A percentile compares a stretch with the other conserved stretches of the same genome.
phyloP scores from a whole-genome alignment of 2,888 invertebrate species.

The Pheosia gnoma region DNA sequence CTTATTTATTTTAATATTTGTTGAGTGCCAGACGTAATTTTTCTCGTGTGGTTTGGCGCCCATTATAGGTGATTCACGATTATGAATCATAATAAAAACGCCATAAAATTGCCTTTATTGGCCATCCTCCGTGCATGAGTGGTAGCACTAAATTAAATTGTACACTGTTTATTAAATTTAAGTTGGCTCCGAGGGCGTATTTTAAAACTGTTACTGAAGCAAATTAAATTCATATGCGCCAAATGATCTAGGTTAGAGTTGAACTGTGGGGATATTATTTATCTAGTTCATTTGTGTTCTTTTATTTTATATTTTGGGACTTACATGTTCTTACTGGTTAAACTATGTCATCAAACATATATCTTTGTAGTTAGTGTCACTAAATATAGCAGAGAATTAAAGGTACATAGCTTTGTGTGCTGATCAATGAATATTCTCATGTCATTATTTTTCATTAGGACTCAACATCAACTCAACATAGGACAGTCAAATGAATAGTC shows the following conservation, averaged over 20 bases:
- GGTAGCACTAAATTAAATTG: constrained; percentile 78
- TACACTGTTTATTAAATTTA: constrained; percentile 80
- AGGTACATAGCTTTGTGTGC: too few species aligned
- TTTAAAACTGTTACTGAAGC: constrained; percentile 67
- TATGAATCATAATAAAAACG: constrained; percentile 81
- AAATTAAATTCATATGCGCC: constrained; percentile 64
- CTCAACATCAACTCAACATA: too few species aligned
- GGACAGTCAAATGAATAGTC: too few species aligned
- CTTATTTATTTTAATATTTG: constrained; percentile 55
- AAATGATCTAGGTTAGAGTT: constrained; percentile 55
- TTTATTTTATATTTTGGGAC: neutral
- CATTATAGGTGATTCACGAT: constrained; percentile 79
- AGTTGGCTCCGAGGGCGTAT: constrained; percentile 72
- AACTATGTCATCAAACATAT: neutral
- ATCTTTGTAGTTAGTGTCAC: neutral
- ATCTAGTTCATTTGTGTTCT: constrained; percentile 7
- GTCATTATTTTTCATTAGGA: too few species aligned
- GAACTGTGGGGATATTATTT: constrained; percentile 20
- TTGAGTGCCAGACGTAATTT: constrained; percentile 57
- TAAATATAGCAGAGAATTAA: too few species aligned
- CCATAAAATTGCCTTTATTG: constrained; percentile 80
- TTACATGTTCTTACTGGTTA: neutral
- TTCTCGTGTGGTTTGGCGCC: constrained; percentile 55
- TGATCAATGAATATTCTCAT: too few species aligned
- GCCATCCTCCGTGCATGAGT: constrained; percentile 76